Base-by-base conservation (phyloP, 2,888 invertebrate species). In the Perithous albicinctus region DNA sequence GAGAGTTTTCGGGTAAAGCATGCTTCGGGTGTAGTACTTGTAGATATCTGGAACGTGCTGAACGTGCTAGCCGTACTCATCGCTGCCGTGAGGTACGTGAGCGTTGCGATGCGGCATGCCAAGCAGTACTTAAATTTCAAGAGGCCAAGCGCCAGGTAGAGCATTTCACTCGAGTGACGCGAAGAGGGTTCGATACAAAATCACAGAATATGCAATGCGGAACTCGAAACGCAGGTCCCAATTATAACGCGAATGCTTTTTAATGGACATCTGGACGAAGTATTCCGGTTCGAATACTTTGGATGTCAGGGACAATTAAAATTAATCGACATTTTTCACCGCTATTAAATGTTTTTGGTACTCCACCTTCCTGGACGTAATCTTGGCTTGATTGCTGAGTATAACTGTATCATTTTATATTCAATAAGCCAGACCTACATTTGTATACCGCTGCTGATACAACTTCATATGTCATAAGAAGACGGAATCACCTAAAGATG, bases 281-380 rank as follows among this genome's bases (percentile, higher is more conserved):
- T 89, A 89, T 90, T 87, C 89, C 87, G 84, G 84, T 85, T 67
- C 54, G 66, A 67, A 70, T 32, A 26, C 12, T 2, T 7, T 56
- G 64, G 80, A 85, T 85, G 82, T 83, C 84, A 82, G 74, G 82
- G 85, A 88, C 90, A 88, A 91, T 91, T 91, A 90, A 90, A 90
- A 90, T 89, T 90, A 89, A 91, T 89, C 87, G 85, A 10, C 18
- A 12, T 69, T n/a, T 61, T 38, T n/a, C 2, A 3, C 2, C n/a
- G 1, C 12, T 18, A 15, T 10, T 8, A 6, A 8, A 46, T 38
- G 43, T 51, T 70, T 23, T 32, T 56, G 51, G 63, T 38, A 41
- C 46, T 32, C 6, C 18, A 8, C 26, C 61, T 38, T 32, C 29
- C 38, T 61, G 43, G 73, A 61, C 73, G 73, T 66, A 51, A 20